Evolutionary conservation across 2,797 vertebrate genomes (phyloP).

Genomic region (Characodon lateralis): DNA sequence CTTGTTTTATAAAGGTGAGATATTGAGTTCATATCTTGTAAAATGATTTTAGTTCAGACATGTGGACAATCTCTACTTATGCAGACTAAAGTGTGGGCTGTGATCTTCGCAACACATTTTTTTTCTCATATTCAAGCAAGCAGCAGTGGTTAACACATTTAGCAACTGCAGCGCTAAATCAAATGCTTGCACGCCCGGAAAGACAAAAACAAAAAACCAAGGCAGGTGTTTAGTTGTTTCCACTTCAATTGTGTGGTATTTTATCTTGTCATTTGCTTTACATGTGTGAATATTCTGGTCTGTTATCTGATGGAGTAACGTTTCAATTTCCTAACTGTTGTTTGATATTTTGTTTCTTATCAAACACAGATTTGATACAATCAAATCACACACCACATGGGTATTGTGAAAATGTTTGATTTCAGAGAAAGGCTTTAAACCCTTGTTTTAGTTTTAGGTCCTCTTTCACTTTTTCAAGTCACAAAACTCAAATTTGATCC

Average conservation of each 20-base stretch:
- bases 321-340: background rate
- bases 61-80: background rate
- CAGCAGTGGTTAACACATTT: slow-evolving; percentile 56
- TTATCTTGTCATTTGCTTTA: background rate
- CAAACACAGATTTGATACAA: background rate
- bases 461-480: slow-evolving; percentile 17
- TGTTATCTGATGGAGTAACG: background rate
- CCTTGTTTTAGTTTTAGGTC: slow-evolving; percentile 33
- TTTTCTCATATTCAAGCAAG: background rate
- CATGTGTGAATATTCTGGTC: background rate
- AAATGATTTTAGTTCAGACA: background rate
- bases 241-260: background rate
- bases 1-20: background rate
- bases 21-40: too few relatives aligned
- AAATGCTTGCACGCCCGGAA: background rate
- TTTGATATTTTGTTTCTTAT: background rate
- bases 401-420: slow-evolving; percentile 7
- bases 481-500: background rate
- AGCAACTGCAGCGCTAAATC: background rate
- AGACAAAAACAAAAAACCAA: background rate
- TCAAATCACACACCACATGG: background rate
- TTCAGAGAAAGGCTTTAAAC: slow-evolving; percentile 17
- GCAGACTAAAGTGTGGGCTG: slow-evolving; percentile 10
- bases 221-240: slow-evolving; percentile 16
- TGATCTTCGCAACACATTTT: slow-evolving; percentile 13